These are phyloP conservation scores for Campylomormyrus tamandua DNA, from an alignment of 2,113 vertebrate species.

Conservation along the genomic window DNA sequence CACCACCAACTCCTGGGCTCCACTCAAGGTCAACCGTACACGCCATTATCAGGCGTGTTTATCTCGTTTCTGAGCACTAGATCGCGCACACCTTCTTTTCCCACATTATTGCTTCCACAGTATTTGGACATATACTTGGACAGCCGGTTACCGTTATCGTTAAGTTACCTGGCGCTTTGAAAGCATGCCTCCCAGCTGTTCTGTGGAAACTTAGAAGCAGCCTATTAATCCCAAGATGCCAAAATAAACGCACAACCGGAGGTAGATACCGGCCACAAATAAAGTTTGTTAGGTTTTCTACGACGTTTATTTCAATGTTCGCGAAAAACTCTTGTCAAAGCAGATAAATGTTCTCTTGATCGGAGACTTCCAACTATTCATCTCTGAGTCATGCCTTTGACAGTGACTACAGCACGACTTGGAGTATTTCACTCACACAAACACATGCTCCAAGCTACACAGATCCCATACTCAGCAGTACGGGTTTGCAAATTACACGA, in stretches of 20 bases:
- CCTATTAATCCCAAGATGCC: background rate
- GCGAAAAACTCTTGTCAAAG: background rate
- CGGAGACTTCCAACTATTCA: background rate
- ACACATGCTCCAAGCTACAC: background rate
- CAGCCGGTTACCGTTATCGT: background rate
- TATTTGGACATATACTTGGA: background rate
- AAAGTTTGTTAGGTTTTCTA: background rate
- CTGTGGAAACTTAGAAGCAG: background rate
- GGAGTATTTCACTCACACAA: background rate
- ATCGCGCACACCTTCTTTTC: background rate
- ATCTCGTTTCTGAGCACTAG: background rate
- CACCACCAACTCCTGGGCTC: background rate
- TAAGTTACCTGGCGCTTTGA: background rate
- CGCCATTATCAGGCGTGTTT: background rate
- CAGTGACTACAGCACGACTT: background rate
- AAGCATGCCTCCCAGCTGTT: background rate
- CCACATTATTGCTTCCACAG: background rate
- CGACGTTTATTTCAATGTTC: background rate
- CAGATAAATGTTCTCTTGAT: background rate
- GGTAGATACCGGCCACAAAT: background rate
- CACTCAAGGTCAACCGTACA: background rate
- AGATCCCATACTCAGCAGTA: background rate
- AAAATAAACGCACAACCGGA: background rate
- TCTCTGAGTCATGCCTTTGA: background rate
- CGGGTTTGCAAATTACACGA: background rate